These are phyloP conservation scores for Eupristina koningsbergeri DNA, from an alignment of 1,140 invertebrate genomes.

Conservation along the genomic window DNA sequence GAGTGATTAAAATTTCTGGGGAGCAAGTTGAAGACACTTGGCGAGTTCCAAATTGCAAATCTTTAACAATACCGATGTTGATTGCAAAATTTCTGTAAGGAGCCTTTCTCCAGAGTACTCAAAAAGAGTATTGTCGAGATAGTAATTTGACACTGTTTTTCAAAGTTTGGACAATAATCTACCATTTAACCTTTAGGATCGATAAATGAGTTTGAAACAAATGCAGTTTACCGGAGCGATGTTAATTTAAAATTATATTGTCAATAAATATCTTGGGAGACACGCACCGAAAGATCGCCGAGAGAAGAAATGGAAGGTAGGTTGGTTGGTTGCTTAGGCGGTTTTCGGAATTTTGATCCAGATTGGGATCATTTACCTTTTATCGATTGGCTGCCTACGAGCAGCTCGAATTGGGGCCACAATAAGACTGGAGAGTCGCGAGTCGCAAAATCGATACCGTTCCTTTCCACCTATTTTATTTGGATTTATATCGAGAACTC, in stretches of 20 bases:
- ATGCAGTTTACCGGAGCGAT: too few species aligned
- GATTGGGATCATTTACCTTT: constrained; percentile 46
- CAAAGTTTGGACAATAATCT: neutral
- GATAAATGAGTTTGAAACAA: too few species aligned
- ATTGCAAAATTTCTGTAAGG: neutral
- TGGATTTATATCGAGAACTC: neutral
- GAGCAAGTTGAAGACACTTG: too few species aligned
- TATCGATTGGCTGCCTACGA: constrained; percentile 31
- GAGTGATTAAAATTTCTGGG: neutral
- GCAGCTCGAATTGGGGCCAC: constrained; percentile 39
- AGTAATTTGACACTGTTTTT: neutral
- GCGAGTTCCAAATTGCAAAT: neutral
- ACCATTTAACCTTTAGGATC: too few species aligned
- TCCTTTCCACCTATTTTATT: neutral
- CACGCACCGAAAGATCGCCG: neutral
- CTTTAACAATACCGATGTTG: neutral
- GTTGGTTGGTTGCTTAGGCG: neutral
- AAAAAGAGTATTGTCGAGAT: neutral
- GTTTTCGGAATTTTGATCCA: constrained; percentile 44
- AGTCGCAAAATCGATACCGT: constrained; percentile 34
- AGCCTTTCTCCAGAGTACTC: neutral
- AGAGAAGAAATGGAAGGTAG: too few species aligned
- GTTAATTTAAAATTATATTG: neutral
- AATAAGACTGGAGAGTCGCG: constrained; percentile 1
- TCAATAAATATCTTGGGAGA: neutral